Evolutionary conservation across 2,888 invertebrate species (phyloP).

Genomic region (Busseola fusca): DNA sequence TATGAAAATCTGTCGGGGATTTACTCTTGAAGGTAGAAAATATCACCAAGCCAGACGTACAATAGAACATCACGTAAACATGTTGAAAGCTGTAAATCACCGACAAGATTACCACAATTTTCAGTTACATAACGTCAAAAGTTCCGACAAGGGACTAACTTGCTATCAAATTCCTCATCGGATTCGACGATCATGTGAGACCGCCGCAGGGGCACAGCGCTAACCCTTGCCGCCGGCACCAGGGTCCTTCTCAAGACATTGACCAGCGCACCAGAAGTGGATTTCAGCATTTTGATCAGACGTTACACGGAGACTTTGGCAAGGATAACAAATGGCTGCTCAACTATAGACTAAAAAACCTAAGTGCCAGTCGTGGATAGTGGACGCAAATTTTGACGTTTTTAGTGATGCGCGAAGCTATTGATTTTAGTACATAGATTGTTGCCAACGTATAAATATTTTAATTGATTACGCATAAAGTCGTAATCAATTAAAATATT

Average conservation of each 20-base stretch:
- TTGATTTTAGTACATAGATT: slow-evolving; percentile 38
- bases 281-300: slow-evolving; percentile 84
- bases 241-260: slow-evolving; percentile 82
- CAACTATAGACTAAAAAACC: slow-evolving; percentile 71
- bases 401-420: slow-evolving; percentile 55
- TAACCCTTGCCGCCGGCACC: slow-evolving; percentile 76
- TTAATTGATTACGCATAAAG: neutral
- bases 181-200: slow-evolving; percentile 90
- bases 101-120: slow-evolving; percentile 66
- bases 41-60: slow-evolving; percentile 6
- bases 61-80: slow-evolving; percentile 13
- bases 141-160: slow-evolving; percentile 79
- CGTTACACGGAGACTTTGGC: slow-evolving; percentile 75
- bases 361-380: slow-evolving; percentile 53
- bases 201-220: slow-evolving; percentile 76
- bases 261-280: slow-evolving; percentile 80
- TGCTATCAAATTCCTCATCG: slow-evolving; percentile 95
- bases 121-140: slow-evolving; percentile 87
- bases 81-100: slow-evolving; percentile 42
- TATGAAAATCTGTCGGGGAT: slow-evolving; percentile 13
- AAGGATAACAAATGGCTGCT: slow-evolving; percentile 85
- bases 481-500: too few species aligned
- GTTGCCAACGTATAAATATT: neutral
- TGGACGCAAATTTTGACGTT: slow-evolving; percentile 50
- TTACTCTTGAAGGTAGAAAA: neutral